Percentiles rank a stretch among this genome's conserved stretches.
These are phyloP conservation scores for Choloepus hoffmanni DNA, from an alignment of 2,113 vertebrate genomes.

Conservation along the genomic window DNA sequence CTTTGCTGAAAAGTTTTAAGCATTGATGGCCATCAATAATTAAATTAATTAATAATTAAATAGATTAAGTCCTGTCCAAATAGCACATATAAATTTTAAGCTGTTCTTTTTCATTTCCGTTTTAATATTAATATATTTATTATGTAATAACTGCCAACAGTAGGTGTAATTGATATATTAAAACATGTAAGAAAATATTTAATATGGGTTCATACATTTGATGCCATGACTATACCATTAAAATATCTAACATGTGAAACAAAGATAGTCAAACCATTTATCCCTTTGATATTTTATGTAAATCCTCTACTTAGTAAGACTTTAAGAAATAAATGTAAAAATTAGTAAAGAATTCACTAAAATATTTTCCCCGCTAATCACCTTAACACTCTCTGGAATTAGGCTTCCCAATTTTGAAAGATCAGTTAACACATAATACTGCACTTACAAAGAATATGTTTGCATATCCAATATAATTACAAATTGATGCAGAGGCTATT, in stretches of 20 bases:
- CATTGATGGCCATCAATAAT: constrained; percentile 1
- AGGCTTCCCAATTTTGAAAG: constrained; percentile 14
- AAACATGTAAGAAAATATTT: constrained; percentile 6
- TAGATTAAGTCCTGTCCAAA: constrained; percentile 37
- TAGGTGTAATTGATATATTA: not conserved
- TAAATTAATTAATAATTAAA: constrained; percentile 61
- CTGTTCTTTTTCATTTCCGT: constrained; percentile 45
- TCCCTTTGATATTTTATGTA: not conserved
- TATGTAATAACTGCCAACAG: not conserved
- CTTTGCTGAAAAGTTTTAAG: constrained; percentile 36
- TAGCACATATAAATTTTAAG: constrained; percentile 47
- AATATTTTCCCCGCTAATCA: not conserved
- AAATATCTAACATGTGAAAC: constrained; percentile 30
- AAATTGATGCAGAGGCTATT: constrained; percentile 41
- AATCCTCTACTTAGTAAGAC: not conserved
- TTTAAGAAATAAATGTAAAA: not conserved
- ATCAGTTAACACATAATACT: not conserved
- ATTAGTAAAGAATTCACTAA: not conserved
- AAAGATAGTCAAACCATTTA: not conserved
- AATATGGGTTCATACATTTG: not conserved
- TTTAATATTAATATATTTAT: constrained; percentile 40
- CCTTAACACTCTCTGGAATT: not conserved
- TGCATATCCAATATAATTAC: not conserved
- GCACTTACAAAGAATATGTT: not conserved
- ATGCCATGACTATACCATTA: not conserved